These are phyloP conservation scores for Falco peregrinus DNA, from an alignment of 2,797 vertebrate genomes.

Conservation along the genomic window DNA sequence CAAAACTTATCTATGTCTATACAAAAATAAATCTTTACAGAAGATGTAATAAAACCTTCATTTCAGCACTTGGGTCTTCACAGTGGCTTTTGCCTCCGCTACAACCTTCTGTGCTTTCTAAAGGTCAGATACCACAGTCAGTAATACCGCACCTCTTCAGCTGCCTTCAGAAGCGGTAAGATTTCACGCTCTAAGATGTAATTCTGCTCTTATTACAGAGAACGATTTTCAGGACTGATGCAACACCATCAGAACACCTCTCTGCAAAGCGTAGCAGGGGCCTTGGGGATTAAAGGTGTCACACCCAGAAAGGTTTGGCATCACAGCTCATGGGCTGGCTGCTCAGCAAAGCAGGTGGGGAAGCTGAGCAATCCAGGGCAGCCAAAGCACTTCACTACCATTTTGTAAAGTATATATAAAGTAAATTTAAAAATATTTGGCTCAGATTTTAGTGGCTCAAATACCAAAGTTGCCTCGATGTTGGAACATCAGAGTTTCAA, in stretches of 20 bases:
- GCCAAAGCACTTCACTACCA: background rate
- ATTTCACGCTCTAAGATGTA: background rate
- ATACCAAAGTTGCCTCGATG: background rate
- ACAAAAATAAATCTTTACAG: background rate
- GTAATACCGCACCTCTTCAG: background rate
- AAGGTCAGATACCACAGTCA: background rate
- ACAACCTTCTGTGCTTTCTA: background rate
- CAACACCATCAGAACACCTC: background rate
- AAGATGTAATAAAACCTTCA: background rate
- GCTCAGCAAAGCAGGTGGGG: background rate
- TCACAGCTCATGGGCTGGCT: background rate
- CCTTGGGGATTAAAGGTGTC: background rate
- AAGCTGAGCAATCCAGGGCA: background rate
- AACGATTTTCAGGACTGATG: background rate
- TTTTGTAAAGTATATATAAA: background rate
- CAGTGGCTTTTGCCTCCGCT: background rate
- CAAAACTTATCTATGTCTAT: background rate
- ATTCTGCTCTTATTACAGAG: background rate
- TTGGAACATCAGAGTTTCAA: background rate
- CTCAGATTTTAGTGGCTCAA: background rate
- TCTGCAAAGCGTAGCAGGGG: background rate
- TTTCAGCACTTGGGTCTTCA: background rate
- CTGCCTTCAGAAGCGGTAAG: background rate
- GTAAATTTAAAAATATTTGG: background rate
- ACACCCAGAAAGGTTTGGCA: background rate